phyloP scores from a whole-genome alignment of 1,140 invertebrate species.

The Drosophila lini region DNA sequence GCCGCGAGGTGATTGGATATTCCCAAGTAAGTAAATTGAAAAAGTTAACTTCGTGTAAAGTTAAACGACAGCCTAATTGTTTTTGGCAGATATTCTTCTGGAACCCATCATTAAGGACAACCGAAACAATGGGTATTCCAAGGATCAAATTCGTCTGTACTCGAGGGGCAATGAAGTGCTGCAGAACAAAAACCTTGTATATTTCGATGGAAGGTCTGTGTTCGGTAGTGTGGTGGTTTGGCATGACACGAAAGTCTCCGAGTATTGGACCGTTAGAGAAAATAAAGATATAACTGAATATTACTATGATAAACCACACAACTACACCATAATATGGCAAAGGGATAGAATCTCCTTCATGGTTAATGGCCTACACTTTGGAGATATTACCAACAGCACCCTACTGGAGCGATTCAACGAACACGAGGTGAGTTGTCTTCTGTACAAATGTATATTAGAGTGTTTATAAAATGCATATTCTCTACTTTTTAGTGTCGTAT shows the following conservation, averaged over 20 bases:
- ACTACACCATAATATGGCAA: conserved; percentile 88
- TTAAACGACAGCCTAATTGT: conserved; percentile 58
- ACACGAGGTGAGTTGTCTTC: not conserved
- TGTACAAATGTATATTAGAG: not conserved
- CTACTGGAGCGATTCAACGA: not conserved
- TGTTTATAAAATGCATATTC: not conserved
- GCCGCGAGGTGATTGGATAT: conserved; percentile 66
- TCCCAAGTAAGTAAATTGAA: conserved; percentile 50
- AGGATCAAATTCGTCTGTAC: conserved; percentile 3
- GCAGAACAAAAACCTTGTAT: not conserved
- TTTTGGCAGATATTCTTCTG: not conserved
- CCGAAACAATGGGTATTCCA: not conserved
- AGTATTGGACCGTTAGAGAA: not conserved
- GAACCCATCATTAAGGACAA: not conserved
- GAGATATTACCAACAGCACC: not conserved
- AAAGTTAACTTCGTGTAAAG: not conserved
- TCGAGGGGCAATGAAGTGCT: not conserved
- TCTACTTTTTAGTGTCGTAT: not conserved
- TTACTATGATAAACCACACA: conserved; percentile 87
- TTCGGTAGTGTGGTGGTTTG: conserved; percentile 60
- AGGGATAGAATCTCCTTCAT: conserved; percentile 85
- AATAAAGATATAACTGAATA: conserved; percentile 39
- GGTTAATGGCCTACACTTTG: conserved; percentile 71
- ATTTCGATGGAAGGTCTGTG: conserved; percentile 5
- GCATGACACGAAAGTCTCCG: conserved; percentile 30